Base-by-base conservation (phyloP, 2,797 vertebrate species). In the Anolis apletophallus region DNA sequence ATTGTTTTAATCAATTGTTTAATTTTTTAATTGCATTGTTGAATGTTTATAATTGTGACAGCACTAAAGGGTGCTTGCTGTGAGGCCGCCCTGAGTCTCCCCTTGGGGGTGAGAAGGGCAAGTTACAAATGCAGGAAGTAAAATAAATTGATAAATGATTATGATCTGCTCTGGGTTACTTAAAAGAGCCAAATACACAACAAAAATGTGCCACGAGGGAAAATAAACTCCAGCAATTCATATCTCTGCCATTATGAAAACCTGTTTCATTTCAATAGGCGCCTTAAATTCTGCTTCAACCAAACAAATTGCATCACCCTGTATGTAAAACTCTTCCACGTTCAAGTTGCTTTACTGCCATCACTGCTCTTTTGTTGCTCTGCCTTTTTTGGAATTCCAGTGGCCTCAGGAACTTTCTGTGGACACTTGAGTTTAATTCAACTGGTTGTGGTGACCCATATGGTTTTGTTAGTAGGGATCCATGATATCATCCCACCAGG, bases 381-480 rank as follows among this genome's bases (percentile, higher is more conserved):
- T 46, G 55, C 36, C 55, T 61, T n/a, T 75, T 19, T 52, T 54
- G 80, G 67, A 61, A 74, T n/a, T 16, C 23, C 23, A 69, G 12
- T 68, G 2, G 12, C 34, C 32, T 85, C 34, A 26, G 57, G 46
- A 55, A 61, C n/a, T 50, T 74, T 81, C 55, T 74, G 13, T 55
- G 8, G 50, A 72, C 82, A 52, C 55, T 17, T 61, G 36, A 26
- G 34, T 67, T 81, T 74, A 74, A 74, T 86, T 26, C 46, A 81
- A 3, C 46, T 80, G 69, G 46, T 36, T 46, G 68, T 59, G 40
- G 36, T 26, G 55, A 46, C 68, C 73, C 17, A 52, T 50, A 34
- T 73, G 77, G 40, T 54, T 86, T 81, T 55, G 50, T 67, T 67
- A 67, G 50, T 12, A 81, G 34, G 40, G 34, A 54, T 80, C 68